Conservation (phyloP, 2,113 vertebrate species). For the Trachemys scripta region DNA sequence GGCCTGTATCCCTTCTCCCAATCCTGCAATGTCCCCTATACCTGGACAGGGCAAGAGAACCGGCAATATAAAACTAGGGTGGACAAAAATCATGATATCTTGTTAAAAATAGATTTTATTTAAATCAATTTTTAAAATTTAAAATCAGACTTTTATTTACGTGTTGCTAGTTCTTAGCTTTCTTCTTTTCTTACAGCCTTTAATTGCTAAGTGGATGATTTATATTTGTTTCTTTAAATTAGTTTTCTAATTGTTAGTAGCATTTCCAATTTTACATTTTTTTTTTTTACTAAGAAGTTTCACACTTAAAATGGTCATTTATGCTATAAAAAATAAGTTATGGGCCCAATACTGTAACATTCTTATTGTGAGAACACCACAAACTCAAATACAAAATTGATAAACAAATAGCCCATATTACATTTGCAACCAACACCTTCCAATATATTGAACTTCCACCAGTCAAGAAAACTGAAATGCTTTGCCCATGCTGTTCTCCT, state of each 20-base stretch:
- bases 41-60: not conserved
- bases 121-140: not conserved
- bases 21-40: accelerated
- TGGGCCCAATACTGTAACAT: not conserved
- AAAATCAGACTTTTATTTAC: not conserved
- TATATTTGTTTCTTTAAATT: not conserved
- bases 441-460: not conserved
- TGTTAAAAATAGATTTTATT: not conserved
- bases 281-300: not conserved
- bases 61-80: not conserved
- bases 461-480: not conserved
- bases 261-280: not conserved
- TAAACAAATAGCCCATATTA: not conserved
- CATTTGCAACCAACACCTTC: not conserved
- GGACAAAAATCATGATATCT: not conserved
- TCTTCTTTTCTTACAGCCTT: not conserved
- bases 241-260: not conserved
- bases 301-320: not conserved
- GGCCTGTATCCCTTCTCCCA: not conserved
- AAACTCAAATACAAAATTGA: not conserved
- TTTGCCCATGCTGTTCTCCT: not conserved
- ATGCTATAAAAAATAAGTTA: not conserved
- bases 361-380: not conserved
- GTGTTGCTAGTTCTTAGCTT: not conserved
- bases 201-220: not conserved